Percentiles rank a stretch among this genome's conserved stretches.
Evolutionary conservation across 1,140 invertebrate species (phyloP).

Genomic region (Charaxes varanes): DNA sequence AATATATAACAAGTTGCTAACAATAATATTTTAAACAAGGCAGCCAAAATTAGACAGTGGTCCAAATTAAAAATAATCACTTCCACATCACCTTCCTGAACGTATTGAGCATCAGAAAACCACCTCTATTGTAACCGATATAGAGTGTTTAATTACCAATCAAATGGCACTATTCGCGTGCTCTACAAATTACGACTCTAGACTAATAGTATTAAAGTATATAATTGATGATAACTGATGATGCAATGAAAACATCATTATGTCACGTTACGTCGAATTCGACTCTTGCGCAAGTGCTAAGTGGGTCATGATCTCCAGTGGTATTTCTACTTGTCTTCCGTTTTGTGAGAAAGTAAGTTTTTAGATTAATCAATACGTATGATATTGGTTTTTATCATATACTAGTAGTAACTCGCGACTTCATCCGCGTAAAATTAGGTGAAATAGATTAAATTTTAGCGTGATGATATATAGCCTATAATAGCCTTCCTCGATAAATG

Average conservation of each 20-base stretch:
- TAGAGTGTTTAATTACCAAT: background rate
- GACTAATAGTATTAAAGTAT: background rate
- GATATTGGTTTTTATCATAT: too few relatives aligned
- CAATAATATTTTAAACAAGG: too few relatives aligned
- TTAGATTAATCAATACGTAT: too few relatives aligned
- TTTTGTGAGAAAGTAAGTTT: conserved; percentile 17
- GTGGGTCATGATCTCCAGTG: conserved; percentile 20
- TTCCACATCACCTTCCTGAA: conserved; percentile 2
- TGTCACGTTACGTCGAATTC: conserved; percentile 17
- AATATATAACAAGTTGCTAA: too few relatives aligned
- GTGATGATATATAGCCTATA: too few relatives aligned
- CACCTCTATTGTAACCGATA: background rate
- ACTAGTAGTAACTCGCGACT: too few relatives aligned
- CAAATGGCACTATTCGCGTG: background rate
- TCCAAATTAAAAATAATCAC: conserved; percentile 3
- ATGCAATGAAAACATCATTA: conserved; percentile 15
- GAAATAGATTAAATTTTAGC: too few relatives aligned
- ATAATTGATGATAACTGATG: conserved; percentile 8
- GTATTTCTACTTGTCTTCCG: conserved; percentile 17
- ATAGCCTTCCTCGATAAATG: too few relatives aligned
- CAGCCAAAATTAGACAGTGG: too few relatives aligned
- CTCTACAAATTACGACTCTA: background rate
- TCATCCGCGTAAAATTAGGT: too few relatives aligned
- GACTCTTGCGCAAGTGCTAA: conserved; percentile 11
- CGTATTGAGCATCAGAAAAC: background rate